These are phyloP conservation scores for Dicyrtoma fusca DNA, from an alignment of 2,888 invertebrate species.

Conservation along the genomic window DNA sequence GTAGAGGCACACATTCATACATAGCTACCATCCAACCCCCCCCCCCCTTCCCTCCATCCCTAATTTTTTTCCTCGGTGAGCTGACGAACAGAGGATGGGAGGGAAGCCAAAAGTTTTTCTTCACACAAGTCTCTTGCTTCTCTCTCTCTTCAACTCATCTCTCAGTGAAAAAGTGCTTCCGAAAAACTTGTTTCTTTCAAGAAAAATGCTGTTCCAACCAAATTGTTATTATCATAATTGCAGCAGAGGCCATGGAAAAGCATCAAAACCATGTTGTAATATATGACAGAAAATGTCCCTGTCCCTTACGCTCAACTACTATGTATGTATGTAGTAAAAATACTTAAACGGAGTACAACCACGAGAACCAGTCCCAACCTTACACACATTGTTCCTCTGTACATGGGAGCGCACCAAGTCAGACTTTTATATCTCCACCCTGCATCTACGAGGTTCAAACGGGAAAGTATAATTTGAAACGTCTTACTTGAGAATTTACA, in stretches of 20 bases:
- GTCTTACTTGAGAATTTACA: too few species aligned
- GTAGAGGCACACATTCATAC: too few species aligned
- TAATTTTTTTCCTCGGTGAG: too few species aligned
- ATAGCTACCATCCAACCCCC: not conserved
- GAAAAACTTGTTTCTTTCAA: slow-evolving; percentile 24
- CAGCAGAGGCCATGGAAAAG: slow-evolving; percentile 24
- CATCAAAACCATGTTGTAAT: slow-evolving; percentile 14
- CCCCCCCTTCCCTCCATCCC: not conserved
- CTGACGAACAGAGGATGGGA: slow-evolving; percentile 5
- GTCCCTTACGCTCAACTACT: too few species aligned
- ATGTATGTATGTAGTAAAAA: too few species aligned
- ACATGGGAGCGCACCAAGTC: too few species aligned
- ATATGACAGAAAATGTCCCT: slow-evolving; percentile 8
- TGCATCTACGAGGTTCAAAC: too few species aligned
- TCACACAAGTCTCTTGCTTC: slow-evolving; percentile 6
- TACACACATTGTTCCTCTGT: too few species aligned
- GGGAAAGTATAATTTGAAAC: too few species aligned
- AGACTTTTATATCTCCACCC: too few species aligned
- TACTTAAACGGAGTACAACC: too few species aligned
- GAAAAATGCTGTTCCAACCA: slow-evolving; percentile 23
- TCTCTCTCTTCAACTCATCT: slow-evolving; percentile 14
- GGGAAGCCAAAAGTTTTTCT: slow-evolving; percentile 33
- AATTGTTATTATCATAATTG: slow-evolving; percentile 36
- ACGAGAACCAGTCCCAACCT: too few species aligned
- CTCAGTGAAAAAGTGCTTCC: slow-evolving; percentile 26